Evolutionary conservation across 1,140 invertebrate species (phyloP).

Genomic region (silkworm (Bombyx mori)): DNA sequence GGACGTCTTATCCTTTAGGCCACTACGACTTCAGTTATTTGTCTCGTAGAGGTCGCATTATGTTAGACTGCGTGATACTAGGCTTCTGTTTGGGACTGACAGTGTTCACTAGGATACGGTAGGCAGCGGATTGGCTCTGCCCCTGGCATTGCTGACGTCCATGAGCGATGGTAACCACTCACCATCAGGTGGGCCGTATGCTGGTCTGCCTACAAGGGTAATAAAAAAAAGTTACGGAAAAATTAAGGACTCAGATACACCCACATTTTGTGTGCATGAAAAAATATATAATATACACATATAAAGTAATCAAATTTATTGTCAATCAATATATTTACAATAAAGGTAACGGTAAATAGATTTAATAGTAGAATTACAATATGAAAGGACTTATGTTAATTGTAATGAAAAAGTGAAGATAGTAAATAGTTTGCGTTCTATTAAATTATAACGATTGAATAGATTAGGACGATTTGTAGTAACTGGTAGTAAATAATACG

Average conservation of each 20-base stretch:
- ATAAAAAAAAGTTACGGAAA: background rate
- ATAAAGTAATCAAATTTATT: constrained; percentile 62
- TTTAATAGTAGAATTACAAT: constrained; percentile 9
- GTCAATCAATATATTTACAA: constrained; percentile 65
- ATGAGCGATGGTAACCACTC: too few relatives aligned
- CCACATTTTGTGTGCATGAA: background rate
- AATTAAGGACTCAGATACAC: background rate
- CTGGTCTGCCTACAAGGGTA: too few relatives aligned
- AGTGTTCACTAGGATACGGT: background rate
- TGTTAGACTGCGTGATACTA: too few relatives aligned
- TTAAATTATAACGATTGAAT: background rate
- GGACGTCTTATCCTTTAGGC: too few relatives aligned
- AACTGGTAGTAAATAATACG: too few relatives aligned
- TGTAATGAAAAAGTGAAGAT: constrained; percentile 17
- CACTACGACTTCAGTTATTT: too few relatives aligned
- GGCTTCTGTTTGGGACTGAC: too few relatives aligned
- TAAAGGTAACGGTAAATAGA: constrained; percentile 35
- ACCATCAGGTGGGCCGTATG: too few relatives aligned
- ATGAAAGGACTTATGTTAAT: background rate
- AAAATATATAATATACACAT: constrained; percentile 19
- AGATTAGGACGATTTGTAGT: too few relatives aligned
- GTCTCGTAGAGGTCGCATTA: too few relatives aligned
- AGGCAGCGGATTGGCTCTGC: too few relatives aligned
- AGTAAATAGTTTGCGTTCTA: constrained; percentile 1
- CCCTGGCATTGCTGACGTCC: too few relatives aligned